phyloP scores from a whole-genome alignment of 2,113 vertebrate genomes.

The Oxygymnocypris stewartii region DNA sequence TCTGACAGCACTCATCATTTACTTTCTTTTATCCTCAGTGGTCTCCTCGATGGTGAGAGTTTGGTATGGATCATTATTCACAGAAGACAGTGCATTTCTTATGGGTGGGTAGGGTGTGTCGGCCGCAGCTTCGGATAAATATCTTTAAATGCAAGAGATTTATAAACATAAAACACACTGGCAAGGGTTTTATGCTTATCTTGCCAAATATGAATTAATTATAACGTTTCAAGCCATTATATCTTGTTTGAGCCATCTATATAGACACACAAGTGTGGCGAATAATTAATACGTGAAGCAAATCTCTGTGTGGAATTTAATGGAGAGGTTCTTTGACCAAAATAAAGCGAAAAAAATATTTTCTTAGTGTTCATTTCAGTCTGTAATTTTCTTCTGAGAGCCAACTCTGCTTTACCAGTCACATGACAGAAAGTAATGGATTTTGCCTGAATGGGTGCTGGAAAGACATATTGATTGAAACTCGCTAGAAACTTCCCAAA shows the following conservation, averaged over 20 bases:
- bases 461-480: constrained; percentile 50
- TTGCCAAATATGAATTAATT: constrained; percentile 14
- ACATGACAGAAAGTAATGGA: constrained; percentile 9
- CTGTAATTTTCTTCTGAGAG: constrained; percentile 26
- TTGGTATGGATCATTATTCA: constrained; percentile 48
- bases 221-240: not conserved
- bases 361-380: constrained; percentile 23
- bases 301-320: constrained; percentile 36
- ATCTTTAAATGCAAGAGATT: constrained; percentile 35
- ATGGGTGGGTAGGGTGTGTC: not conserved
- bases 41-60: not conserved
- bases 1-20: constrained; percentile 58
- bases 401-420: constrained; percentile 29
- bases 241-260: not conserved
- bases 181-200: not conserved
- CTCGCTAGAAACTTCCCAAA: constrained; percentile 31
- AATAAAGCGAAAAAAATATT: not conserved
- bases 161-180: not conserved
- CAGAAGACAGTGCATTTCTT: constrained; percentile 22
- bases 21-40: constrained; percentile 51
- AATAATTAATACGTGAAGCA: constrained; percentile 13
- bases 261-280: not conserved
- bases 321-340: constrained; percentile 3
- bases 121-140: not conserved
- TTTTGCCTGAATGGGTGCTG: constrained; percentile 30